These are phyloP conservation scores for Orchesellides sinensis DNA, from an alignment of 2,888 invertebrate species.

Conservation along the genomic window DNA sequence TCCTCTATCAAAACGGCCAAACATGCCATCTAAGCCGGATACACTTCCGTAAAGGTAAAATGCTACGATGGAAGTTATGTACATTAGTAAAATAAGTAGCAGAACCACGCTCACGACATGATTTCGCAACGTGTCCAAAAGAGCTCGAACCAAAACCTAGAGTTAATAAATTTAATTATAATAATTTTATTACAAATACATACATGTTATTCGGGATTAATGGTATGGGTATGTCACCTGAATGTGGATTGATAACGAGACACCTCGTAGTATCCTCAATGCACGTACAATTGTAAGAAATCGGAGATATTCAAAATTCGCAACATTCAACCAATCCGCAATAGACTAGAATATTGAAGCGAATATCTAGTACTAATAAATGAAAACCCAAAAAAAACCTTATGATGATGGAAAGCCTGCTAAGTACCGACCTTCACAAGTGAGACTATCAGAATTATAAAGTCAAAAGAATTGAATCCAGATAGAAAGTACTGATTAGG, in stretches of 20 bases:
- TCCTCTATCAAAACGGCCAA: conserved; percentile 66
- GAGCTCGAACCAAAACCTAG: conserved; percentile 69
- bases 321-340: conserved; percentile 62
- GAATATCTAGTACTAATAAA: no score
- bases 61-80: conserved; percentile 71
- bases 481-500: conserved; percentile 70
- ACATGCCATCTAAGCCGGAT: conserved; percentile 28
- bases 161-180: conserved; percentile 6
- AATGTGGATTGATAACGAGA: conserved; percentile 70
- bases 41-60: conserved; percentile 68
- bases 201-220: not conserved
- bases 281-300: conserved; percentile 69
- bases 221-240: no score
- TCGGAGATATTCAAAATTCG: conserved; percentile 53
- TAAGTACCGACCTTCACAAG: no score
- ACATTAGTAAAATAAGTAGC: conserved; percentile 70
- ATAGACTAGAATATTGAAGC: conserved; percentile 28
- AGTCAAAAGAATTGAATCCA: conserved; percentile 73
- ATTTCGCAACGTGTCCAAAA: conserved; percentile 71
- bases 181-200: not conserved
- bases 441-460: conserved; percentile 68
- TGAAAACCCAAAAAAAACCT: not conserved
- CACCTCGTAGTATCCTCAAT: conserved; percentile 70
- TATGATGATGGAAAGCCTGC: not conserved
- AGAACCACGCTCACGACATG: conserved; percentile 72